These are phyloP conservation scores for Hestina assimilis DNA, from an alignment of 1,140 invertebrate genomes.

Conservation along the genomic window DNA sequence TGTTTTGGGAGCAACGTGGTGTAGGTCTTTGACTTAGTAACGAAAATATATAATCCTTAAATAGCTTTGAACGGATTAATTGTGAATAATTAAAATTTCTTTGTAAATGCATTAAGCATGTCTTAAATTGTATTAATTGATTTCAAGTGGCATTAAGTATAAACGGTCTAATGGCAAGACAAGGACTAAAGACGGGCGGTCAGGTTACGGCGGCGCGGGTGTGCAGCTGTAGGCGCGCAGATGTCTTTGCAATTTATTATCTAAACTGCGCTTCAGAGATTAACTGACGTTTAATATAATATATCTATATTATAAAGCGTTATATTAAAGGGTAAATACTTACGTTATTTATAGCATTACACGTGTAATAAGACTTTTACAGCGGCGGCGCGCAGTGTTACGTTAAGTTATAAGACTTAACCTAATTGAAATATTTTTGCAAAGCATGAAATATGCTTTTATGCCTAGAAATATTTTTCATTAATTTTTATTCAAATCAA, in stretches of 20 bases:
- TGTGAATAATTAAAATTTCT: constrained; percentile 15
- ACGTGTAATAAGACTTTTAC: too few species aligned
- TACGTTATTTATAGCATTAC: too few species aligned
- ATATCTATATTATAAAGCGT: too few species aligned
- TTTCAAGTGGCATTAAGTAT: constrained; percentile 30
- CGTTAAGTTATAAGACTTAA: too few species aligned
- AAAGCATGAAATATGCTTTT: too few species aligned
- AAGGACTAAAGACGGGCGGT: constrained; percentile 19
- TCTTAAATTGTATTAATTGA: constrained; percentile 30
- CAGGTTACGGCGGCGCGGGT: constrained; percentile 21
- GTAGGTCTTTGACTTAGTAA: background rate
- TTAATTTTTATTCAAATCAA: too few species aligned
- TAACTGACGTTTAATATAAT: too few species aligned
- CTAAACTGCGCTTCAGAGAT: background rate
- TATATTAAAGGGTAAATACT: too few species aligned
- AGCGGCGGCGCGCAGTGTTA: too few species aligned
- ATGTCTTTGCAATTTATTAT: constrained; percentile 24
- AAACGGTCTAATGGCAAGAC: constrained; percentile 25
- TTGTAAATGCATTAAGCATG: constrained; percentile 23
- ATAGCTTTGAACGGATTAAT: background rate
- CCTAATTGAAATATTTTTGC: too few species aligned
- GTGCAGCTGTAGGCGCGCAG: constrained; percentile 20
- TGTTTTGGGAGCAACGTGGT: constrained; percentile 46
- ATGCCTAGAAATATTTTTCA: too few species aligned
- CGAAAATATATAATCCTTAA: background rate